A percentile compares a stretch with the other conserved stretches of the same genome.
Evolutionary conservation across 2,888 invertebrate species (phyloP).

Genomic region (Cryptophagus acutangulus): DNA sequence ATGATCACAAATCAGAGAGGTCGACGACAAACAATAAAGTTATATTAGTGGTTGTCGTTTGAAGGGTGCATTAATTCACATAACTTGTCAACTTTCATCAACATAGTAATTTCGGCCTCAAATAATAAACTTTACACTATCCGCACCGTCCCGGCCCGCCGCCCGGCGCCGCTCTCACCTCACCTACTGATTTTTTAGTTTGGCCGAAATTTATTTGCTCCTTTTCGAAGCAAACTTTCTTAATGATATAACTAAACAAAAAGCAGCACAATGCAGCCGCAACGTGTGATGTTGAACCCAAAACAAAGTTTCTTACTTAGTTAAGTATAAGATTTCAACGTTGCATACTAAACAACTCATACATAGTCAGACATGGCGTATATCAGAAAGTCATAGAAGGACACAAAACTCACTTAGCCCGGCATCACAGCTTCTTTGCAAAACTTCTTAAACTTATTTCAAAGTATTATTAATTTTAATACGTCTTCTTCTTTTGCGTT

Average conservation of each 20-base stretch:
- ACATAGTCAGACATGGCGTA: not conserved
- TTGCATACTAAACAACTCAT: slow-evolving; percentile 35
- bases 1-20: slow-evolving; percentile 26
- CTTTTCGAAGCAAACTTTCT: too few relatives aligned
- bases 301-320: slow-evolving; percentile 25
- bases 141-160: too few relatives aligned
- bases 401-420: too few relatives aligned
- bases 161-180: too few relatives aligned
- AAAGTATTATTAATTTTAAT: slow-evolving; percentile 43
- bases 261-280: too few relatives aligned
- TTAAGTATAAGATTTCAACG: slow-evolving; percentile 32
- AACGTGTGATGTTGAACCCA: too few relatives aligned
- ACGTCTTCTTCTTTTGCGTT: slow-evolving; percentile 29
- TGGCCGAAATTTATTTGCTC: too few relatives aligned
- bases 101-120: too few relatives aligned
- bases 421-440: too few relatives aligned
- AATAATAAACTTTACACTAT: too few relatives aligned
- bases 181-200: too few relatives aligned
- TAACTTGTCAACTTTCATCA: slow-evolving; percentile 22
- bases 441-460: slow-evolving; percentile 37
- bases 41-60: slow-evolving; percentile 27
- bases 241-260: too few relatives aligned
- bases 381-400: slow-evolving; percentile 14
- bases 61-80: slow-evolving; percentile 24
- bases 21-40: slow-evolving; percentile 30